Base-by-base conservation (phyloP, 2,888 invertebrate species). In the Drosophila ustulata region DNA sequence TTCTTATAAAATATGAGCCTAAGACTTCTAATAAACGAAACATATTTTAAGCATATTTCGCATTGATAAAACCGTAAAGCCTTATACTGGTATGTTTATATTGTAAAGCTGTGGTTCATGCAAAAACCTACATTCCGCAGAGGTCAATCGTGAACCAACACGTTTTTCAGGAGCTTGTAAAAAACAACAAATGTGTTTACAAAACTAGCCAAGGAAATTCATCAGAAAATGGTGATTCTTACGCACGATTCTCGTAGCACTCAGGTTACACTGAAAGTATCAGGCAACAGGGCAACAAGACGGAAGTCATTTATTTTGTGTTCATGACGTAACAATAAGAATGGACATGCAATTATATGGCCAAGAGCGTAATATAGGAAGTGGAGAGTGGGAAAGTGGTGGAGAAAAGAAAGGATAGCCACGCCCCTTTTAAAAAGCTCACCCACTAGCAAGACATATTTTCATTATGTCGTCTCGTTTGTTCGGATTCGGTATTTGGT, bases 291-390 rank as follows among this genome's bases (percentile, higher is more conserved):
- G 41, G 28, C 57, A 13, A 32, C 53, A 55, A 45, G 69, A 62
- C 77, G 86, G 83, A 83, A 75, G 83, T 80, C 71, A 66, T 74
- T 75, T 73, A 65, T 82, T 72, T 79, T 75, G 49, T 69, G 56
- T 53, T 71, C 63, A 69, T 72, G 66, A 66, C 64, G 76, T 52
- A 74, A 83, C 81, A 79, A 87, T 74, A 55, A 71, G 69, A 81
- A 70, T 69, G 68, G 59, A 46, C 65, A 67, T 63, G 82, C 69
- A 76, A 71, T 88, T 75, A 78, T 69, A 64, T 67, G 53, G 66
- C 30, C 65, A 70, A 53, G 4, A 39, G 37, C 13, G 49, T 6
- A 37, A 26, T 11, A 2, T 13, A 11, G 3, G 18, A 4, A 47
- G 28, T 37, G 25, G 8, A 6, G 25, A 13, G 9, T 41, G 46